Evolutionary conservation across 2,797 vertebrate species (phyloP).

Genomic region (Acomys russatus): DNA sequence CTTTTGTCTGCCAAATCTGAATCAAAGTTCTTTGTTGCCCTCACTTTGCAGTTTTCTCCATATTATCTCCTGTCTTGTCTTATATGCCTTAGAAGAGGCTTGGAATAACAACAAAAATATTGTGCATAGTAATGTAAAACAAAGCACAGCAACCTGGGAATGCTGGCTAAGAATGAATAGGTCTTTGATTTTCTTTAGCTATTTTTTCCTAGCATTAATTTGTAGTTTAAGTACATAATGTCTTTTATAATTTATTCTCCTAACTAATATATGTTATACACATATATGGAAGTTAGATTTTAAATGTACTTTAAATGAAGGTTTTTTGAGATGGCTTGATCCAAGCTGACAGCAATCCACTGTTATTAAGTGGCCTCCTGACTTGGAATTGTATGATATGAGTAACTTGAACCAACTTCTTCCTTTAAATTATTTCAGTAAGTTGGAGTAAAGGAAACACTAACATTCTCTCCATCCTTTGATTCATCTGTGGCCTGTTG

Average conservation of each 20-base stretch:
- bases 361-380: constrained; percentile 64
- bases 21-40: background rate
- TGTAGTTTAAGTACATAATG: constrained; percentile 58
- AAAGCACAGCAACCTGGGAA: background rate
- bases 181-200: constrained; percentile 25
- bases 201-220: constrained; percentile 44
- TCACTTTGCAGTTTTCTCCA: background rate
- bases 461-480: constrained; percentile 64
- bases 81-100: background rate
- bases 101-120: constrained; percentile 24
- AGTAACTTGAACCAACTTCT: constrained; percentile 67
- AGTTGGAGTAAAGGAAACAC: constrained; percentile 69
- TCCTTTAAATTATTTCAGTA: constrained; percentile 74
- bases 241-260: constrained; percentile 45
- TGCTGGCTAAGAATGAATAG: constrained; percentile 16
- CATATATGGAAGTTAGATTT: constrained; percentile 53
- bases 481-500: constrained; percentile 60
- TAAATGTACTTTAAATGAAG: constrained; percentile 57
- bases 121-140: background rate
- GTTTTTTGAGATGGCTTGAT: constrained; percentile 35
- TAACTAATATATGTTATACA: constrained; percentile 26
- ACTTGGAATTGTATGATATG: constrained; percentile 74
- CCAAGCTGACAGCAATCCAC: constrained; percentile 54
- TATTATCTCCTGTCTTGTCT: background rate
- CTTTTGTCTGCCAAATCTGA: background rate